Conservation (phyloP, 35 echinoderm and acorn worm species). For the Anneissia japonica region DNA sequence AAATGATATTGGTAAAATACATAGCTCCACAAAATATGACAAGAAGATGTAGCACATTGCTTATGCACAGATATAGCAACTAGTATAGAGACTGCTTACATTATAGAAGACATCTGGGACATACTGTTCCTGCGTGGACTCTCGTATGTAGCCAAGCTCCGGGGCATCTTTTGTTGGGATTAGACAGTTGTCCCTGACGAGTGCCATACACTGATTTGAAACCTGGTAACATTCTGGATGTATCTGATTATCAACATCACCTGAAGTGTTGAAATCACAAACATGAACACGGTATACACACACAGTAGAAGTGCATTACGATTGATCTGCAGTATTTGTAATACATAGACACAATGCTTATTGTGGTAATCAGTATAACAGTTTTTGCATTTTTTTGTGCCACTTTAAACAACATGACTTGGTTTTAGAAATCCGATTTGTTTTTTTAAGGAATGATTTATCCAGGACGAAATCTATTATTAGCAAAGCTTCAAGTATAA, state of each 20-base stretch:
- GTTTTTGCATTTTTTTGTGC: neutral
- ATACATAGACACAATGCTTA: too few species aligned
- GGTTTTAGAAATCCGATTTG: neutral
- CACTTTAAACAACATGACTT: neutral
- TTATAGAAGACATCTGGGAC: slow-evolving; percentile 93
- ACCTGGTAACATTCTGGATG: slow-evolving; percentile 96
- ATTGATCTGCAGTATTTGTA: too few species aligned
- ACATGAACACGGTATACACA: too few species aligned
- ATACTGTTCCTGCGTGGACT: slow-evolving; percentile 87
- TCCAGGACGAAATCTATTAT: neutral
- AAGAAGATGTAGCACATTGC: neutral
- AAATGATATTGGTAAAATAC: too few species aligned
- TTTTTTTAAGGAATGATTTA: neutral
- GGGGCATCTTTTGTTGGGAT: slow-evolving; percentile 90
- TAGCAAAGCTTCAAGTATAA: too few species aligned
- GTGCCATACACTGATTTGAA: slow-evolving; percentile 97
- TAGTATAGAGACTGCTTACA: slow-evolving; percentile 30
- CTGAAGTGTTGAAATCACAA: slow-evolving; percentile 23
- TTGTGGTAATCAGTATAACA: too few species aligned
- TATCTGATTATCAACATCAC: slow-evolving; percentile 89
- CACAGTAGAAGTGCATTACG: too few species aligned
- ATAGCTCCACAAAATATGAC: too few species aligned
- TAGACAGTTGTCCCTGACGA: slow-evolving; percentile 77
- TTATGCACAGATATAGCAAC: neutral
- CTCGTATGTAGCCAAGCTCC: slow-evolving; percentile 80